A percentile compares a stretch with the other conserved stretches of the same genome.
These are phyloP conservation scores for Diorhabda elongata DNA, from an alignment of 1,140 invertebrate genomes.

Conservation along the genomic window DNA sequence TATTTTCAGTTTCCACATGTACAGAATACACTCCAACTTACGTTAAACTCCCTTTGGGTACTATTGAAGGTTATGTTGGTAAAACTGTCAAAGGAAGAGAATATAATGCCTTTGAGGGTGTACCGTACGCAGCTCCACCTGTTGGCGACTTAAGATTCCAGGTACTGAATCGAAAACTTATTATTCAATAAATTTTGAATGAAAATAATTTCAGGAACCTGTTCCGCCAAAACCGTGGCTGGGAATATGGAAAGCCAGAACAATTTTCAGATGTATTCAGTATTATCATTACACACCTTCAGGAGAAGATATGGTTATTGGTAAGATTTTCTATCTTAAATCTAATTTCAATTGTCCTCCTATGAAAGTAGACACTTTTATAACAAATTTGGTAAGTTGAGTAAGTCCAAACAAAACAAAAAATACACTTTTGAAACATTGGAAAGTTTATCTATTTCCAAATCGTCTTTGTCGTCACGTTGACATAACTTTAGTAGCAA, in stretches of 20 bases:
- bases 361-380: no score
- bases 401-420: no score
- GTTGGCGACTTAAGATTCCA: constrained; percentile 1
- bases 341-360: no score
- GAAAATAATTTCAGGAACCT: constrained; percentile 26
- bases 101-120: constrained; percentile 4
- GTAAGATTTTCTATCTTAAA: background rate
- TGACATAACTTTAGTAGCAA: no score
- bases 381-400: no score
- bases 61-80: background rate
- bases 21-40: background rate
- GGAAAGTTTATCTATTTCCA: no score
- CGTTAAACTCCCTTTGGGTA: background rate
- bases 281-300: constrained; percentile 31
- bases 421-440: no score
- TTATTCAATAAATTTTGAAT: background rate
- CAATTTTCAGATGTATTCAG: constrained; percentile 35
- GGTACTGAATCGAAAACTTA: background rate
- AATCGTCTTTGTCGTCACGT: no score
- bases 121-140: background rate
- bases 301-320: constrained; percentile 8
- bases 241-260: constrained; percentile 34
- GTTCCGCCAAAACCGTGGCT: constrained; percentile 34
- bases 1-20: background rate
- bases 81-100: background rate